Evolutionary conservation across 1,140 invertebrate genomes (phyloP), one percentile per base, ranked within the genome.

Genomic region (Arctopsyche grandis): DNA sequence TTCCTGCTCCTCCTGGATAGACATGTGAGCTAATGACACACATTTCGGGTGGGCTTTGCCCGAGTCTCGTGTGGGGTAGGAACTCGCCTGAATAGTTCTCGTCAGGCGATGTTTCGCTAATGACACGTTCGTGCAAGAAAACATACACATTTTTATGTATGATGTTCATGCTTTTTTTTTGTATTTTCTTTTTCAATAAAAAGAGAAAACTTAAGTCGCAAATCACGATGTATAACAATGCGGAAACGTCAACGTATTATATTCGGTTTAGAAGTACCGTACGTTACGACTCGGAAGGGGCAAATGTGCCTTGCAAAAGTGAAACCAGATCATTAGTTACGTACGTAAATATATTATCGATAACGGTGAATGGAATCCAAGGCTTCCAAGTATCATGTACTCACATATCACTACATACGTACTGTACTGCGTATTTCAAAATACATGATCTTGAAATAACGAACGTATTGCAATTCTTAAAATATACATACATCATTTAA

Each of bases 11-110:
- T 22, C n/a, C 21, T 66, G 24, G 21, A 66, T 66, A 66, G 63
- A 66, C 63, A 66, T 66, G 63, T 66, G 63, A 66, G 24, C 63
- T 66, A 66, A 66, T 66, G 63, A 66, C 63, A 66, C 63, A 66
- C 21, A 66, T 52, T 52, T 52, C 48, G 48, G 48, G 16, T 16
- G 29, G 29, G 48, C 48, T 52, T 52, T 52, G 10, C 48, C 10
- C 16, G 12, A 14, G 10, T 52, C 16, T 52, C 48, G 29, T 38
- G 29, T 38, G 10, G 48, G 48, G 12, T 52, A 38, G 16, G 3
- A 52, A 10, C 48, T 10, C 12, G 48, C 12, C 4, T 52, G 48
- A 52, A 52, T 52, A 52, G 48, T 52, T 52, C 16, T 52, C 48
- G 48, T 52, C 48, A 66, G 63, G 19, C 63, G 63, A 19, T 24